Base-by-base conservation (phyloP, 2,888 invertebrate species). In the Philonicus albiceps region DNA sequence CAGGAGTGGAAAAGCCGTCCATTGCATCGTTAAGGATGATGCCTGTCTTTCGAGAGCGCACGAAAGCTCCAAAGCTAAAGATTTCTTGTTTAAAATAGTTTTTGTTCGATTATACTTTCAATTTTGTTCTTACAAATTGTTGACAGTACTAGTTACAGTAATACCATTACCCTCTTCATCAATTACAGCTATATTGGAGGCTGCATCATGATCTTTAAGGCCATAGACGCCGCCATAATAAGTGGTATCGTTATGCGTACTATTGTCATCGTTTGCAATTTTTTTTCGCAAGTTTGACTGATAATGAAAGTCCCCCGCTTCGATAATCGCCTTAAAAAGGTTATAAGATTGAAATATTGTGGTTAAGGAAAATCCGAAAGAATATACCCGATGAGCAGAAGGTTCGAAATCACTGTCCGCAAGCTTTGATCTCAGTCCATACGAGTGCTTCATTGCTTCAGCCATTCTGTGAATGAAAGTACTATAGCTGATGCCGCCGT, bases 391-490 rank as follows among this genome's bases (percentile, higher is more conserved):
- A 31, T 5, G 31, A 31, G 90, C 89, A 6, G 90, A 94, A 0
- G 91, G 90, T 19, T 91, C 91, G 84, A 87, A 91, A 72, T 90
- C 90, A 11, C 90, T 93, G 93, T 99, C 99, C 0, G 73, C 64
- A 88, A 99, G 93, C 88, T 95, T 94, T 0, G 96, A 96, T 89
- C 98, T 93, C 90, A 95, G 94, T 1, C 97, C 98, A 91, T 96
- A 98, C 22, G 96, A 98, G 93, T 95, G 98, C 92, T 99, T 99
- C 92, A 97, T 97, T 5, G 96, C 94, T 91, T 99, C 99, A 8
- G 96, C 93, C 88, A 98, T 93, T 88, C 97, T 94, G 89, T 99
- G 98, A 7, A 27, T 1, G 27, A 5, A 27, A 1, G 49, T 53
- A 2, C 30, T 34, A 4, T 80, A 5, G 43, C 31, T 87, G 75